Evolutionary conservation across 2,797 vertebrate species (phyloP).

Genomic region (Channallabes apus): DNA sequence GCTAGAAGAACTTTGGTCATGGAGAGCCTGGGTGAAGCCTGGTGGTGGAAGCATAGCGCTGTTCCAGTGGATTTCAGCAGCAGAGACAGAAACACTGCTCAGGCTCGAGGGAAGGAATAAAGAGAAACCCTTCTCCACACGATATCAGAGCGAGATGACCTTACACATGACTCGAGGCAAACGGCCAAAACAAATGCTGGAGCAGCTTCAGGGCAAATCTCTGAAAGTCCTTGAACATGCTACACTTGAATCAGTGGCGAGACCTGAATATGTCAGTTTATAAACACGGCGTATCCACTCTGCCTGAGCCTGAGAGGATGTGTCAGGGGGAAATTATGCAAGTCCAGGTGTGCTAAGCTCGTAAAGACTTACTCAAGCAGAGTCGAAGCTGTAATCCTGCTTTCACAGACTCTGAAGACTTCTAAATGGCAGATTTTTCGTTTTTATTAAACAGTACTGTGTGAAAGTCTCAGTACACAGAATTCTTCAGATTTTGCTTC

Average conservation of each 20-base stretch:
- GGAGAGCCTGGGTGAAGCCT: not conserved
- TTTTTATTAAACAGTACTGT: no score
- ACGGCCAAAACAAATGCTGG: no score
- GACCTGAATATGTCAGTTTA: not conserved
- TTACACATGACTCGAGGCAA: no score
- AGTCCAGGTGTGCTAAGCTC: not conserved
- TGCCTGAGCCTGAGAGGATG: not conserved
- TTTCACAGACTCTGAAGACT: not conserved
- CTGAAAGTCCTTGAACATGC: not conserved
- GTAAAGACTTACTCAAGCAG: not conserved
- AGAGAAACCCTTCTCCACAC: not conserved
- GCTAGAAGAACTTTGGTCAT: not conserved
- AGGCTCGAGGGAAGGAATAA: not conserved
- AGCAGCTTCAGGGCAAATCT: not conserved
- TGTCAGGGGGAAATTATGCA: not conserved
- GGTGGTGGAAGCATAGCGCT: not conserved
- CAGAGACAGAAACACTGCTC: not conserved
- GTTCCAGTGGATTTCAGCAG: not conserved
- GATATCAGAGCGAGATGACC: not conserved
- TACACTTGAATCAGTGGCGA: no score
- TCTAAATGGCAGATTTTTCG: not conserved
- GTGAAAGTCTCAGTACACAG: no score
- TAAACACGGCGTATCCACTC: not conserved
- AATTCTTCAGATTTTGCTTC: no score
- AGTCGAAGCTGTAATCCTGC: not conserved